Base-by-base conservation (phyloP, 2,888 invertebrate species). In the Boloria selene region DNA sequence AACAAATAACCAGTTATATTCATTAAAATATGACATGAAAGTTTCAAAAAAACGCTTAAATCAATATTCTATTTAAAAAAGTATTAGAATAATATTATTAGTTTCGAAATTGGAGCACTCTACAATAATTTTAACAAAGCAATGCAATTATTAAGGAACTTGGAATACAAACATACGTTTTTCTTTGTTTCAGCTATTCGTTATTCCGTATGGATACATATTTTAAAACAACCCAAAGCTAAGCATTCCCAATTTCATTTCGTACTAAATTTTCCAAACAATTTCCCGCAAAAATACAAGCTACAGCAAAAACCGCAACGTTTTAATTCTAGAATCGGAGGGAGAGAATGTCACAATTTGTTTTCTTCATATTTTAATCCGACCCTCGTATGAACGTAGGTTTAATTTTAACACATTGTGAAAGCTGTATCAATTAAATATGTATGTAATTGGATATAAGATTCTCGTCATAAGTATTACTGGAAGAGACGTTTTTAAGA, bases 281-380 rank as follows among this genome's bases (percentile, higher is more conserved):
- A 61, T 65, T 65, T 61, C 31, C 55, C 55, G 55, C 65, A 61
- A 56, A 61, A 56, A 61, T 56, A 65, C 61, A 51, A 55, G n/a
- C 61, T 45, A 49, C 22, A 22, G 52, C 49, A 65, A 50, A 56
- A 61, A 58, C 65, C 61, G 65, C 56, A 66, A 58, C 50, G 45
- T 66, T 61, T 66, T 66, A 61, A 66, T 61, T 66, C 54, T 22
- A 16, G 50, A 56, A 56, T 56, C 55, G 54, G 55, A 49, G 65
- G 38, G 54, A 56, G 55, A 50, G 45, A 49, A 66, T 61, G 61
- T 61, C 52, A 44, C 56, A 42, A 52, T 58, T 49, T 66, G 47
- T 58, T 61, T 52, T 45, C 56, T 66, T 56, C 61, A 52, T 61
- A 61, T 66, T 61, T 18, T 49, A 42, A 51, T 56, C 47, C 51